These are phyloP conservation scores for Odontophorus gujanensis DNA, from an alignment of 2,113 vertebrate species.

Conservation along the genomic window DNA sequence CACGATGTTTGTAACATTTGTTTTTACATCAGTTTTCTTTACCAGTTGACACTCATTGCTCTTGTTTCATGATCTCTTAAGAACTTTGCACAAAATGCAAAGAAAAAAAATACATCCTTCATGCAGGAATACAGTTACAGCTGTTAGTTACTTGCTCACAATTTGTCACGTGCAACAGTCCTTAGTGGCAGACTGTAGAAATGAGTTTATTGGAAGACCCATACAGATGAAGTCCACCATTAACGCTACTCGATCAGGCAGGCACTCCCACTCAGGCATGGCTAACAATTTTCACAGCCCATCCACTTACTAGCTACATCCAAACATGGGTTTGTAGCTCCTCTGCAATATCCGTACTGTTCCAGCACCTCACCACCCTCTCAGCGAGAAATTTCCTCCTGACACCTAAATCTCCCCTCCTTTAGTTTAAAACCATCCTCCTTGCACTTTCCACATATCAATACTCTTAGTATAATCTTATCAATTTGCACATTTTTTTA, in stretches of 20 bases:
- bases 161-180: not conserved
- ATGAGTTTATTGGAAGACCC: not conserved
- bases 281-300: not conserved
- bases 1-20: not conserved
- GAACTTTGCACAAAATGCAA: not conserved
- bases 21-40: not conserved
- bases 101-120: not conserved
- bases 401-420: too few relatives aligned
- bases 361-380: too few relatives aligned
- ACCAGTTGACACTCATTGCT: not conserved
- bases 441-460: not conserved
- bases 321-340: not conserved
- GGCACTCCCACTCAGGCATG: not conserved
- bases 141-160: not conserved
- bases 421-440: too few relatives aligned
- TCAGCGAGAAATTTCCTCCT: too few relatives aligned
- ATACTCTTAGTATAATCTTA: not conserved
- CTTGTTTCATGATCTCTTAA: not conserved
- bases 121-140: rapidly evolving
- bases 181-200: not conserved
- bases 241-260: not conserved
- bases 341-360: not conserved
- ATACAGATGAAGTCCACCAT: not conserved
- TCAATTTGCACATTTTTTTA: not conserved
- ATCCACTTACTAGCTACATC: not conserved